These are phyloP conservation scores for Ormyrus pomaceus DNA, from an alignment of 2,888 invertebrate genomes.

Conservation along the genomic window DNA sequence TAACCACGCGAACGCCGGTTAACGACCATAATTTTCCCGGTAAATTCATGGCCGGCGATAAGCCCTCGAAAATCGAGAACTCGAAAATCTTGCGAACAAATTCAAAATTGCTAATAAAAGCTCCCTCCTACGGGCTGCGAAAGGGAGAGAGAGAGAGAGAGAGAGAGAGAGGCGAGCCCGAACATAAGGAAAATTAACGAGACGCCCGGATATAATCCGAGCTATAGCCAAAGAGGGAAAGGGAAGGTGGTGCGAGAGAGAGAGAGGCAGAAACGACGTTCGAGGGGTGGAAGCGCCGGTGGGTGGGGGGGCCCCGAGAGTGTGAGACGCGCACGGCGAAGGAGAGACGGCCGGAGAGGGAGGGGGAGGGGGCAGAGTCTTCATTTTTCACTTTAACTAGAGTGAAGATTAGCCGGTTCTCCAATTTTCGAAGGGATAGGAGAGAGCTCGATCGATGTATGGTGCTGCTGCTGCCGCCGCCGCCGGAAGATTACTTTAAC, in stretches of 20 bases:
- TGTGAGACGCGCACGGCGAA: neutral
- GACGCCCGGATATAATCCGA: slow-evolving; percentile 40
- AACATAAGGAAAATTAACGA: slow-evolving; percentile 45
- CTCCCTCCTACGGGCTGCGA: too few relatives aligned
- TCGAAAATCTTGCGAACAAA: neutral
- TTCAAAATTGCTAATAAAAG: neutral
- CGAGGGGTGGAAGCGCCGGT: neutral
- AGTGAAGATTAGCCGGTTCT: slow-evolving; percentile 44
- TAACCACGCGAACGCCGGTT: too few relatives aligned
- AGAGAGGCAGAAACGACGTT: slow-evolving; percentile 25
- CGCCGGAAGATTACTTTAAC: neutral
- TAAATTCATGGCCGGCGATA: neutral
- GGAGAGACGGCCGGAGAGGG: neutral
- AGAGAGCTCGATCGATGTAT: slow-evolving; percentile 17
- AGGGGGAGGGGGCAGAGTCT: slow-evolving; percentile 2
- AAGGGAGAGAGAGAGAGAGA: slow-evolving; percentile 9
- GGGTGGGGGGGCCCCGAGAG: neutral
- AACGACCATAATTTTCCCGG: neutral
- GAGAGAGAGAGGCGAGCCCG: neutral
- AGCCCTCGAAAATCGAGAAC: neutral
- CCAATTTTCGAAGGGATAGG: slow-evolving; percentile 38
- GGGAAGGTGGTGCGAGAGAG: slow-evolving; percentile 2
- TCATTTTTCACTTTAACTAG: slow-evolving; percentile 46
- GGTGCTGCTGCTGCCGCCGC: neutral
- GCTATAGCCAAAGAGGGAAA: slow-evolving; percentile 16